Evolutionary conservation across 2,113 vertebrate genomes (phyloP).

Genomic region (Xenopus borealis): DNA sequence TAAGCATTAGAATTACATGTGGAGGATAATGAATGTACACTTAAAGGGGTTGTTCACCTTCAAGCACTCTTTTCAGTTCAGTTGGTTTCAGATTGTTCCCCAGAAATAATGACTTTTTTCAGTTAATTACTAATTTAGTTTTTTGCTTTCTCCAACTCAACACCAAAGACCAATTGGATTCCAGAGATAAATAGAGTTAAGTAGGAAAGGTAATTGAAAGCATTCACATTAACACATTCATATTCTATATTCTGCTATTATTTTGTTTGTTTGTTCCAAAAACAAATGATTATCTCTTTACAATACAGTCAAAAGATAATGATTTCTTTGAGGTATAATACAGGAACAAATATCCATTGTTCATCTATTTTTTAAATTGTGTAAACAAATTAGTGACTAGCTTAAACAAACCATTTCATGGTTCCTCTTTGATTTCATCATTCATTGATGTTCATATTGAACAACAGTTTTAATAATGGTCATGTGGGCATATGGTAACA

Average conservation of each 20-base stretch:
- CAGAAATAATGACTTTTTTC: too few species aligned
- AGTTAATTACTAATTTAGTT: too few species aligned
- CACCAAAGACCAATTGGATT: too few species aligned
- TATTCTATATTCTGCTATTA: not conserved
- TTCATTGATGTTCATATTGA: conserved; percentile 1
- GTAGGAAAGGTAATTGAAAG: not conserved
- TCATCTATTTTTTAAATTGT: conserved; percentile 18
- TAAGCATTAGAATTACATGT: too few species aligned
- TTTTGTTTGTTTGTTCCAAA: conserved; percentile 10
- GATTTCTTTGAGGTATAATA: conserved; percentile 1
- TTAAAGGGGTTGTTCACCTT: too few species aligned
- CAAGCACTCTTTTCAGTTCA: too few species aligned
- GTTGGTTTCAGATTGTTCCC: too few species aligned
- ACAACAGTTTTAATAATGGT: not conserved
- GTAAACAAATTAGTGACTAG: conserved; percentile 15
- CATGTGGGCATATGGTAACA: not conserved
- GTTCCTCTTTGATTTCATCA: not conserved
- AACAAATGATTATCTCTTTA: conserved; percentile 26
- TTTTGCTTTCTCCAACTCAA: too few species aligned
- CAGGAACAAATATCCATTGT: conserved; percentile 1
- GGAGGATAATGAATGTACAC: too few species aligned
- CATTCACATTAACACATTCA: not conserved
- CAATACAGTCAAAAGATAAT: conserved; percentile 23
- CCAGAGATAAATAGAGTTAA: not conserved
- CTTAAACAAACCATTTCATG: conserved; percentile 12